Percentiles rank a stretch among this genome's conserved stretches.
These are phyloP conservation scores for Cydia amplana DNA, from an alignment of 1,140 invertebrate species.

Conservation along the genomic window DNA sequence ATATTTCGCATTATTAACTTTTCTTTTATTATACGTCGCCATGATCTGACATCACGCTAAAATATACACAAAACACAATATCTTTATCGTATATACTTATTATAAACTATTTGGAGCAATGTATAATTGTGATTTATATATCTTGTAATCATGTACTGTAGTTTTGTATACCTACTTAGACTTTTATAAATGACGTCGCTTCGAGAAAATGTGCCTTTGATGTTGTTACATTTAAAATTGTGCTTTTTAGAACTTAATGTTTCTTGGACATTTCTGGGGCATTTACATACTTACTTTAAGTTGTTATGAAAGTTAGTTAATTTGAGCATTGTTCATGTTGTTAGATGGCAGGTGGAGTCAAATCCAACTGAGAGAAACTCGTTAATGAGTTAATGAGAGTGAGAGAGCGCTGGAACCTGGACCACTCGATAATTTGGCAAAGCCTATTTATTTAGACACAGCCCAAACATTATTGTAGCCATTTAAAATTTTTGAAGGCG, in stretches of 20 bases:
- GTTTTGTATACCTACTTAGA: constrained; percentile 1
- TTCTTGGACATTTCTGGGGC: neutral
- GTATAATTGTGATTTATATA: neutral
- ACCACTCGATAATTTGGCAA: no score
- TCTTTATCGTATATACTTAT: neutral
- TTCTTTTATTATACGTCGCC: no score
- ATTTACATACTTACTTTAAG: neutral
- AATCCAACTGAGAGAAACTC: no score
- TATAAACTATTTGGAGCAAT: neutral
- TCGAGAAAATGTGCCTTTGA: neutral
- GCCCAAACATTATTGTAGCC: no score
- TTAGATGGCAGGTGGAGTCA: no score
- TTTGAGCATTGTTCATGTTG: no score
- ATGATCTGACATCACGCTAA: neutral
- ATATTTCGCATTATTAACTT: no score
- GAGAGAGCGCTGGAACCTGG: no score
- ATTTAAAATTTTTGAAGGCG: no score
- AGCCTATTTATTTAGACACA: no score
- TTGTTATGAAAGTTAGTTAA: neutral
- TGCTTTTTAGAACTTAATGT: neutral
- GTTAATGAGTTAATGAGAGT: no score
- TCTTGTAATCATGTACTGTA: constrained; percentile 13
- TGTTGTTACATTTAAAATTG: neutral
- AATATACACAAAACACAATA: neutral
- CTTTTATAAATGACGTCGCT: neutral